Percentiles rank a stretch among this genome's conserved stretches.
phyloP scores from a whole-genome alignment of 2,113 vertebrate genomes.

The Apodemus speciosus region DNA sequence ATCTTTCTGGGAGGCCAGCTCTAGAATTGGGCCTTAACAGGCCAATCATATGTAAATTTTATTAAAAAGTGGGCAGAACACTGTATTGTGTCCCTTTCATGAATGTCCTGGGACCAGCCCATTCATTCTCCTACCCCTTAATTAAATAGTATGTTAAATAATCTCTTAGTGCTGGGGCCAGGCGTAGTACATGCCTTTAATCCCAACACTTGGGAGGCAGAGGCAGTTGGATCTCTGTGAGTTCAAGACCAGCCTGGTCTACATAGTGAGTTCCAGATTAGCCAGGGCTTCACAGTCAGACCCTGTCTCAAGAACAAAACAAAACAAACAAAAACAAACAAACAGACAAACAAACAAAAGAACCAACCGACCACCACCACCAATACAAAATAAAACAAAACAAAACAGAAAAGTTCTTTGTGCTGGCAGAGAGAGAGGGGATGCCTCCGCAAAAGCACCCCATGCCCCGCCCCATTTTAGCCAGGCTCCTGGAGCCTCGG shows the following conservation, averaged over 20 bases:
- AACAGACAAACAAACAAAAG: neutral
- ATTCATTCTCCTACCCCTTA: conserved; percentile 50
- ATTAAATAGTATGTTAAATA: conserved; percentile 82
- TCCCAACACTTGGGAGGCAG: neutral
- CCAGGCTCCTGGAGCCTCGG: neutral
- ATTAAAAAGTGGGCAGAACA: conserved; percentile 67
- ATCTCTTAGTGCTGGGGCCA: conserved; percentile 17
- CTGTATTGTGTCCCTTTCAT: conserved; percentile 18
- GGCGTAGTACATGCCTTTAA: neutral
- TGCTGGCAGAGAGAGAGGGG: conserved; percentile 18
- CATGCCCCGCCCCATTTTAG: accelerated
- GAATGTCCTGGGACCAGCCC: conserved; percentile 73
- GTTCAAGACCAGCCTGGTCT: conserved; percentile 8
- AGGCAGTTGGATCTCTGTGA: neutral
- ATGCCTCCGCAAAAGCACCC: neutral
- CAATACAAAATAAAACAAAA: neutral
- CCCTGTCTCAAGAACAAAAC: neutral
- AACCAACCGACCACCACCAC: too few species aligned
- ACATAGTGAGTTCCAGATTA: neutral
- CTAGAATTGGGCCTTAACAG: neutral
- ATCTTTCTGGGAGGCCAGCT: conserved; percentile 45
- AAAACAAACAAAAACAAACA: neutral
- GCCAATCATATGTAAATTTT: conserved; percentile 16
- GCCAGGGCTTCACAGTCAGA: neutral
- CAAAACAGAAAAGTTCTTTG: neutral